Percentiles rank a stretch among this genome's conserved stretches.
These are phyloP conservation scores for Xylocampa areola DNA, from an alignment of 2,888 invertebrate genomes.

Conservation along the genomic window DNA sequence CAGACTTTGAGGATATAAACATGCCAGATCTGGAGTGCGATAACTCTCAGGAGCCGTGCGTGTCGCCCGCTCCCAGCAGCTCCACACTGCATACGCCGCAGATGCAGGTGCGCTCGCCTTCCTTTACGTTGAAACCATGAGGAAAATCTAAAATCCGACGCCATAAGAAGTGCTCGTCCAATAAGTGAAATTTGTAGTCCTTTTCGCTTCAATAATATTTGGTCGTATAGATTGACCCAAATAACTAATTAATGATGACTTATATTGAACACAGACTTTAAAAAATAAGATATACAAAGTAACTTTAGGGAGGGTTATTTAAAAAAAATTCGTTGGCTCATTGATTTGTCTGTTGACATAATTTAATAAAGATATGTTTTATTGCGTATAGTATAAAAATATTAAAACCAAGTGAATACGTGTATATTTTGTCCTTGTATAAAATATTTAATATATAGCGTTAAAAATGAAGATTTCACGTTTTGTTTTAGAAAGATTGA, in stretches of 20 bases:
- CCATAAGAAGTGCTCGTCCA: slow-evolving; percentile 51
- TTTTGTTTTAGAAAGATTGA: slow-evolving; percentile 3
- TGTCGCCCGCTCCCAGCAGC: slow-evolving; percentile 68
- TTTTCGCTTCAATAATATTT: slow-evolving; percentile 22
- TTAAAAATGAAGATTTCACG: no score
- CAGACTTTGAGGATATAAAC: slow-evolving; percentile 87
- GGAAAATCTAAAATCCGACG: slow-evolving; percentile 53
- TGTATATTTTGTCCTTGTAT: slow-evolving; percentile 5
- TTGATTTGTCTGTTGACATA: slow-evolving; percentile 7
- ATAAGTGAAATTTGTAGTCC: slow-evolving; percentile 33
- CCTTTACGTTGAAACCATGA: slow-evolving; percentile 76
- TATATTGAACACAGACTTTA: slow-evolving; percentile 14
- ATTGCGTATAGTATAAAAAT: not conserved
- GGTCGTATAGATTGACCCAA: slow-evolving; percentile 45
- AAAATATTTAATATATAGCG: slow-evolving; percentile 2
- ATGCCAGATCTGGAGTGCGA: slow-evolving; percentile 82
- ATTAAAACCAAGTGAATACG: slow-evolving; percentile 5
- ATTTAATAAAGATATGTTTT: slow-evolving; percentile 15
- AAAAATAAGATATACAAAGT: slow-evolving; percentile 7
- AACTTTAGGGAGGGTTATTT: slow-evolving; percentile 8
- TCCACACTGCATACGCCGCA: slow-evolving; percentile 84
- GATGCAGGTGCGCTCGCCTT: slow-evolving; percentile 74
- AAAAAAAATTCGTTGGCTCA: slow-evolving; percentile 8
- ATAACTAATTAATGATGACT: slow-evolving; percentile 45
- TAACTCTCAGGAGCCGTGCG: slow-evolving; percentile 71